Percentiles rank a stretch among this genome's conserved stretches.
Evolutionary conservation across 2,888 invertebrate genomes (phyloP).

Genomic region (Formica aserva): DNA sequence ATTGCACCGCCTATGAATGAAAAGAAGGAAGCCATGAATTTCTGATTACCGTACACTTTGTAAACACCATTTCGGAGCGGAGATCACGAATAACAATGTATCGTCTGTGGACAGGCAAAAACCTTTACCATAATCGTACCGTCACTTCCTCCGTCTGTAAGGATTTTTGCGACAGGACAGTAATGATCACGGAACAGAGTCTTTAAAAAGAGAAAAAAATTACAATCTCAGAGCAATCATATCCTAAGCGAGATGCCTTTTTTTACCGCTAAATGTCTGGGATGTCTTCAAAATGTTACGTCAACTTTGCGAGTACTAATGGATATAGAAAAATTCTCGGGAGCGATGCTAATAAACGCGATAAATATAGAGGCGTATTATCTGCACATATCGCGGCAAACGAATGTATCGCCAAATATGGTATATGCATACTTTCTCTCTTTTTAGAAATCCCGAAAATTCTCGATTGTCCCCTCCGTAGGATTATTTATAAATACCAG

Average conservation of each 20-base stretch:
- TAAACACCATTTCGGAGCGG: constrained; percentile 43
- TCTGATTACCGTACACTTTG: constrained; percentile 37
- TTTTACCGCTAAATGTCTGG: not conserved
- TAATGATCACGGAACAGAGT: not conserved
- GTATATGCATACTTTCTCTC: constrained; percentile 1
- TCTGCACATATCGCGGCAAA: not conserved
- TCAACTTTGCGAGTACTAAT: not conserved
- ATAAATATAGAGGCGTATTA: not conserved
- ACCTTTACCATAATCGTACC: constrained; percentile 52
- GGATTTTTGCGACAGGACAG: constrained; percentile 7
- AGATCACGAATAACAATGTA: constrained; percentile 43
- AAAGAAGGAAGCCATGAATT: constrained; percentile 59
- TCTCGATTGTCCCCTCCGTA: not conserved
- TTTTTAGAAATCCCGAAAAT: constrained; percentile 11
- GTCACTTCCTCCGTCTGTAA: constrained; percentile 36
- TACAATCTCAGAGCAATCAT: not conserved
- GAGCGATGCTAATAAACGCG: not conserved
- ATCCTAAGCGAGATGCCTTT: not conserved
- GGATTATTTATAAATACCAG: not conserved
- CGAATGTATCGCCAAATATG: not conserved
- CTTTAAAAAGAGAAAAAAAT: not conserved
- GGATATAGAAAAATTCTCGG: not conserved
- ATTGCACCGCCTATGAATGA: constrained; percentile 51
- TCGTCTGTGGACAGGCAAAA: constrained; percentile 35
- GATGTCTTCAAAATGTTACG: not conserved